Evolutionary conservation across 2,888 invertebrate species (phyloP), one percentile per base, ranked within the genome.

Genomic region (Spicauda simplicius): DNA sequence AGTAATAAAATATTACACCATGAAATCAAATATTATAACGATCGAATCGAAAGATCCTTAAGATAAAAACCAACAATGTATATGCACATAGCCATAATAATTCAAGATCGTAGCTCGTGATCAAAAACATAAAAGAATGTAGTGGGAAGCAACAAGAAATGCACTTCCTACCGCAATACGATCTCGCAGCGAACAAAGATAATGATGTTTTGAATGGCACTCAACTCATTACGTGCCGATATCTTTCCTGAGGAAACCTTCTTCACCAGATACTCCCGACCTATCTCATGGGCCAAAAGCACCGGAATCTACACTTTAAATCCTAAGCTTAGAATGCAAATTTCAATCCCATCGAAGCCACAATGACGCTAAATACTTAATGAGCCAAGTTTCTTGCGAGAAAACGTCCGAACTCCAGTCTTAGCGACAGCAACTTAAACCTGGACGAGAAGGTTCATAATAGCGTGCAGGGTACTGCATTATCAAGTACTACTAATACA

Each of bases 131-230:
- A 56, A 57, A 67, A 57, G 61, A 62, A 37, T 57, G 19, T 45
- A 67, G 37, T 67, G 48, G 61, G 19, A 52, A 57, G 57, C 67
- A 57, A 67, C 67, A 57, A 67, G 56, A 41, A 50, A 48, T 67
- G 61, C 67, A 67, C 60, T 64, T 55, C 63, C 62, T 33, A 56
- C 67, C 67, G 67, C 56, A 67, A 57, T 67, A 78, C 76, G 78
- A 78, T 85, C 80, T 80, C 81, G 81, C 73, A 77, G 79, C 75
- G 80, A 79, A 84, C 83, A 80, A 79, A 85, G 87, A 89, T 90
- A 90, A 90, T 84, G 86, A 90, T 81, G 86, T 87, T 89, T 86
- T 88, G 87, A 90, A 90, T 87, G 84, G 85, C 86, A 86, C 89
- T 89, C 90, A 85, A 87, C 90, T 90, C 90, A 90, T 90, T 91